Percentiles rank a stretch among this genome's conserved stretches.
phyloP scores from a whole-genome alignment of 2,113 vertebrate species.

The Dipodomys stephensi region DNA sequence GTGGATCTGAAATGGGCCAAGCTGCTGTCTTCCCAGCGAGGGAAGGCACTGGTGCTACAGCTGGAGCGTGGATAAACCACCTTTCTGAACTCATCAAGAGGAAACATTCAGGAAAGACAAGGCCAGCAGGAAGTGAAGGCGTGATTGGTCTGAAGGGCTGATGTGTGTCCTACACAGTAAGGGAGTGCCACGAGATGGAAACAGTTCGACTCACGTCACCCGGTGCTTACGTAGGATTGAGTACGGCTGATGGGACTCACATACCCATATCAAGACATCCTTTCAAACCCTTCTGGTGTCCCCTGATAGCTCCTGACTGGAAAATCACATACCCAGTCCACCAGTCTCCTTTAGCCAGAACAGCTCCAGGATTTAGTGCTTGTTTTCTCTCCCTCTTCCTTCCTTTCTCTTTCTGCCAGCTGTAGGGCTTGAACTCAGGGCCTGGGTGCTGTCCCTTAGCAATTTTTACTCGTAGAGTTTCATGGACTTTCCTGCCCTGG shows the following conservation, averaged over 20 bases:
- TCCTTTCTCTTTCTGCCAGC: too few species aligned
- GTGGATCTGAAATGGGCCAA: not conserved
- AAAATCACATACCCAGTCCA: not conserved
- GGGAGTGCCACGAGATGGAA: not conserved
- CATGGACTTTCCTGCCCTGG: too few species aligned
- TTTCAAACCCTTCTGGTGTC: not conserved
- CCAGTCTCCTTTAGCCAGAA: not conserved
- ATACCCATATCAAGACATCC: not conserved
- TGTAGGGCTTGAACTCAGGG: too few species aligned
- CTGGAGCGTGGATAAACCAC: not conserved
- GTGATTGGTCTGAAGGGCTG: not conserved
- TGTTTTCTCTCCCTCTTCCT: too few species aligned
- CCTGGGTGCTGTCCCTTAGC: too few species aligned
- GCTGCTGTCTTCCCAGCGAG: not conserved
- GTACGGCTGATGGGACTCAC: not conserved
- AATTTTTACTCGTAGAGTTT: too few species aligned
- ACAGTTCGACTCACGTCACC: too few species aligned
- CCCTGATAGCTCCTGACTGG: not conserved
- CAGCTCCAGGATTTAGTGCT: not conserved
- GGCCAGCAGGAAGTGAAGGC: not conserved
- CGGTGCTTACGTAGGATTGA: not conserved
- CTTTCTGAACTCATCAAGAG: not conserved
- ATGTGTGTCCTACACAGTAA: not conserved
- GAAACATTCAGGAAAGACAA: slow-evolving; percentile 11
- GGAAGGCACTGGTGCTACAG: not conserved